Percentiles rank a stretch among this genome's conserved stretches.
Evolutionary conservation across 1,140 invertebrate species (phyloP).

Genomic region (Orius insidiosus): DNA sequence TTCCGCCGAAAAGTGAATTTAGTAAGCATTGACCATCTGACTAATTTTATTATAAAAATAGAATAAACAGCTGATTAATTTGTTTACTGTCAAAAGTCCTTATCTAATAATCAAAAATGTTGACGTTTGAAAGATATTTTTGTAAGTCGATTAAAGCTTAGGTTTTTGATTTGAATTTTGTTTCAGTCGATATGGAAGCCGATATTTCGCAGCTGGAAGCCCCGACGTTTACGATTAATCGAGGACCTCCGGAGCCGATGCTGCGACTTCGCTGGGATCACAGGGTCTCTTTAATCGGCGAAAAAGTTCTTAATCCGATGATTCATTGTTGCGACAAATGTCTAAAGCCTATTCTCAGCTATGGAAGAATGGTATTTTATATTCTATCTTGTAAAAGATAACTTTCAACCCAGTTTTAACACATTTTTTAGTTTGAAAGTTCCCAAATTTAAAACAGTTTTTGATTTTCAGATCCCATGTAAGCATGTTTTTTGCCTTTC

Average conservation of each 20-base stretch:
- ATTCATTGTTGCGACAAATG: conserved; percentile 92
- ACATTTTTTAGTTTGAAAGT: no score
- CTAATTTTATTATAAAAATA: no score
- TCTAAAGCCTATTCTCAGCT: conserved; percentile 82
- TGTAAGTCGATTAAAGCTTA: no score
- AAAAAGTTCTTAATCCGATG: conserved; percentile 89
- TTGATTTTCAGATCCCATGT: conserved; percentile 64
- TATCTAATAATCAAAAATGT: no score
- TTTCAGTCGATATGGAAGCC: conserved; percentile 64
- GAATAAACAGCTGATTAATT: no score
- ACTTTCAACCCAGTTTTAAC: no score
- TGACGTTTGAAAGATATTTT: no score
- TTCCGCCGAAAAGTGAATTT: conserved; percentile 26
- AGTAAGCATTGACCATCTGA: conserved; percentile 21
- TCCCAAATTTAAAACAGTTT: no score
- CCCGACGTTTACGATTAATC: conserved; percentile 73
- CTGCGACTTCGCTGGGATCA: conserved; percentile 70
- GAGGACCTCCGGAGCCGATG: conserved; percentile 76
- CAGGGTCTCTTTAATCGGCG: conserved; percentile 79
- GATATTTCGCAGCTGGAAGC: conserved; percentile 78
- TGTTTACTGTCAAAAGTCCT: no score
- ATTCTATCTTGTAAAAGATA: no score
- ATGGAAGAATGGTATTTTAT: conserved; percentile 72
- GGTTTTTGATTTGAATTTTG: not conserved
- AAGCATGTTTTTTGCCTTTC: conserved; percentile 90